Evolutionary conservation across 2,888 invertebrate species (phyloP), one percentile per base, ranked within the genome.

Genomic region (Tillus elongatus): DNA sequence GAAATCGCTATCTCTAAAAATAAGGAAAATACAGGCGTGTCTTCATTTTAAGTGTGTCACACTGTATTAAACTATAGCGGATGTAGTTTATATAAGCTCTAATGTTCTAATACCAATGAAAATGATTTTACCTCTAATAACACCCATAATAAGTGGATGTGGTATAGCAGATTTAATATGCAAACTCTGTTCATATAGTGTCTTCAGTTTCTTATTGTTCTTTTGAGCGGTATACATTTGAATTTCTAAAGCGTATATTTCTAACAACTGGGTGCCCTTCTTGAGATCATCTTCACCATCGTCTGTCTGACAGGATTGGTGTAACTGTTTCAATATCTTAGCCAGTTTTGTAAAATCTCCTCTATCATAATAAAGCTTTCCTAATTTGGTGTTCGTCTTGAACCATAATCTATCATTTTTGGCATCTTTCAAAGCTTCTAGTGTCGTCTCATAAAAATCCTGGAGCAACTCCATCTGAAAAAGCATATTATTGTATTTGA

Each of bases 171-270:
- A 95, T 66, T 98, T 98, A 52, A 98, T 97, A 64, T 96, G 93
- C 46, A 98, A 72, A 1, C 96, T 96, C 63, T 97, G 95, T 66
- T 98, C 97, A 59, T 99, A 99, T 9, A 98, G 70, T 1, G 90
- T 86, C 69, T 92, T 92, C 24, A 96, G 66, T 64, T 96, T 93
- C 65, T 98, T 98, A 63, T 98, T 98, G 63, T 98, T 98, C 63
- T 98, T 98, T 72, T 97, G 97, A 40, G 92, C 93, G 0, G 98
- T 98, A 64, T 98, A 96, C 97, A 98, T 98, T 70, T 98, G 98
- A 55, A 98, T 98, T 73, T 98, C 97, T 45, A 98, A 68, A 1
- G 98, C 97, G 63, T 98, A 98, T 44, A 98, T 97, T 70, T 98
- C 98, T 37, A 98, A 70, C 28, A 98, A 70, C 59, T 98, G 98